Evolutionary conservation across 2,797 vertebrate species (phyloP).

Genomic region (Gymnodraco acuticeps): DNA sequence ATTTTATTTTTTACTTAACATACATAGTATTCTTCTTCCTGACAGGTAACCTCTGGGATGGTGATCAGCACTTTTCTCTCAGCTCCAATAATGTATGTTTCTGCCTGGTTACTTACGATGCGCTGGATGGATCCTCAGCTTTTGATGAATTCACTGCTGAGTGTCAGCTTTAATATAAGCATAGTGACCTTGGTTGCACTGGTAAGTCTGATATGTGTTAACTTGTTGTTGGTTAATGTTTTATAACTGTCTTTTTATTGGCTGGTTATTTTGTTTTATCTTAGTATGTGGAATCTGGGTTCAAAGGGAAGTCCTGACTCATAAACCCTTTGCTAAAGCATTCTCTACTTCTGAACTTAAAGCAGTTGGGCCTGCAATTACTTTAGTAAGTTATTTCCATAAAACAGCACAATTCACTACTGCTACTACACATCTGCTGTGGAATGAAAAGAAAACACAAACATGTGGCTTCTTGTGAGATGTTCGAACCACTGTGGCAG

Average conservation of each 20-base stretch:
- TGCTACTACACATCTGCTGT: background rate
- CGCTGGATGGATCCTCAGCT: conserved; percentile 91
- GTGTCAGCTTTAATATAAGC: conserved; percentile 94
- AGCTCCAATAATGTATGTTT: conserved; percentile 97
- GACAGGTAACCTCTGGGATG: conserved; percentile 96
- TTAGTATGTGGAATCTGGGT: background rate
- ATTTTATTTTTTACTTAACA: background rate
- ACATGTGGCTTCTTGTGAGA: background rate
- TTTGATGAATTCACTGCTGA: conserved; percentile 90
- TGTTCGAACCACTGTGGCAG: background rate
- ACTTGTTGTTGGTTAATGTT: background rate
- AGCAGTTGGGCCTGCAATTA: background rate
- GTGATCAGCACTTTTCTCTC: conserved; percentile 98
- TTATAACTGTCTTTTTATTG: background rate
- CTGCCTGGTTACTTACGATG: conserved; percentile 95
- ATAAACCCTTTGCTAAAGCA: background rate
- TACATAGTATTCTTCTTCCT: conserved; percentile 17
- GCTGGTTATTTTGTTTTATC: conserved; percentile 4
- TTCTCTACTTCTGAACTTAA: background rate
- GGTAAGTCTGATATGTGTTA: conserved; percentile 83
- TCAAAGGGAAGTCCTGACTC: background rate
- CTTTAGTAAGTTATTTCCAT: background rate
- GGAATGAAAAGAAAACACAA: background rate
- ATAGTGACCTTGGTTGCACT: conserved; percentile 92
- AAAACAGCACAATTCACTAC: background rate